phyloP scores from a whole-genome alignment of 2,888 invertebrate genomes.

The Ormyrus thymus region DNA sequence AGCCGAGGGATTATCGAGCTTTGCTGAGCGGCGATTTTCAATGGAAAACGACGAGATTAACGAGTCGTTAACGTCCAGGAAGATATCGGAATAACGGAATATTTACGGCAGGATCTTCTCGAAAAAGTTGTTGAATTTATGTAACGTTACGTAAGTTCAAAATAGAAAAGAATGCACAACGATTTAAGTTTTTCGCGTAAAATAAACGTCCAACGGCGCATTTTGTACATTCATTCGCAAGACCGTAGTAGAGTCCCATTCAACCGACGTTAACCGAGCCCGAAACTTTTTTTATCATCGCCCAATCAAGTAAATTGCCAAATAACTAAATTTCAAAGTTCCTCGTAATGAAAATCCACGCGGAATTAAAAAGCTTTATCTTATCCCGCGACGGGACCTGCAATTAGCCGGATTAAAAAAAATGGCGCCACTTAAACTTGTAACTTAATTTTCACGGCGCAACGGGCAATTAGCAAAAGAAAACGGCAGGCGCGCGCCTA shows the following conservation, averaged over 20 bases:
- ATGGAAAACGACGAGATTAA: not conserved
- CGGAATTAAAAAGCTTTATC: not conserved
- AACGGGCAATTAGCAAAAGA: slow-evolving; percentile 10
- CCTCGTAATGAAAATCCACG: not conserved
- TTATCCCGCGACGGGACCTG: no score
- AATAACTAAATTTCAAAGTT: not conserved
- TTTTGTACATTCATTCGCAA: no score
- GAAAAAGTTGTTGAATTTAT: no score
- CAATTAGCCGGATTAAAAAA: no score
- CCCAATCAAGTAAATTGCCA: not conserved
- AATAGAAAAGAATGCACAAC: no score
- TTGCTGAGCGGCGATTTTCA: slow-evolving; percentile 6
- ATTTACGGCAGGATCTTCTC: not conserved
- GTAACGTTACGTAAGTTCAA: no score
- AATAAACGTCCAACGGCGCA: not conserved
- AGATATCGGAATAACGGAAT: slow-evolving; percentile 2
- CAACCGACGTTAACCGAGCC: no score
- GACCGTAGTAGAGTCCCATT: no score
- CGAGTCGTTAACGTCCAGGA: not conserved
- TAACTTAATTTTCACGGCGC: not conserved
- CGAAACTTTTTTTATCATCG: not conserved
- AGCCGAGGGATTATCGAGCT: slow-evolving; percentile 3
- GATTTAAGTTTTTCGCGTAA: no score
- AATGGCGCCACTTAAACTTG: not conserved
- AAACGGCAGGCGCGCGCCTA: not conserved